phyloP scores from a whole-genome alignment of 2,113 vertebrate species.

The Lates calcarifer region DNA sequence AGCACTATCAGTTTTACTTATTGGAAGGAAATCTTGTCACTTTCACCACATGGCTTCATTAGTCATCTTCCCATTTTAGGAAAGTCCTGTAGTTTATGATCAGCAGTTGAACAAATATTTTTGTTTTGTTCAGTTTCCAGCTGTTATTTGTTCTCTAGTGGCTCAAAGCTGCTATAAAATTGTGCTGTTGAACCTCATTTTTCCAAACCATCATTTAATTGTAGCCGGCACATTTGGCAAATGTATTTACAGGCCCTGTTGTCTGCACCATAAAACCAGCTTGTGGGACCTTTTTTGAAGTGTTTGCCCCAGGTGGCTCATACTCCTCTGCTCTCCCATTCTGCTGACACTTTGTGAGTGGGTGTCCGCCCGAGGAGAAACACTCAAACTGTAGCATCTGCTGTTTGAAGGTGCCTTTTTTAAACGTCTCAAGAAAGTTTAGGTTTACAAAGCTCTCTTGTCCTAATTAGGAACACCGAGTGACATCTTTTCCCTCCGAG shows the following conservation, averaged over 20 bases:
- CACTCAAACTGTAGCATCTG: conserved; percentile 54
- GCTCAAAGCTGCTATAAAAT: conserved; percentile 35
- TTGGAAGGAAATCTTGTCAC: background rate
- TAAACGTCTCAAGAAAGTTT: conserved; percentile 36
- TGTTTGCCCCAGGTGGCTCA: conserved; percentile 58
- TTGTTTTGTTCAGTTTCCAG: background rate
- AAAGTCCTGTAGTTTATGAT: background rate
- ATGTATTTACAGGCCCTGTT: conserved; percentile 22
- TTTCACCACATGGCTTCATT: background rate
- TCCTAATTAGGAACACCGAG: conserved; percentile 61
- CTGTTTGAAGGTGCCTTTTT: conserved; percentile 52
- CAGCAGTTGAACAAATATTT: conserved; percentile 1
- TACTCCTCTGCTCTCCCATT: conserved; percentile 55
- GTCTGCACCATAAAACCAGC: conserved; percentile 37
- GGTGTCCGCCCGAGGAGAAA: conserved; percentile 65
- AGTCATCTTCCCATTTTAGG: background rate
- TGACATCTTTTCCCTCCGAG: conserved; percentile 44
- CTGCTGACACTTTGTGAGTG: conserved; percentile 65
- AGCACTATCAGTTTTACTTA: background rate
- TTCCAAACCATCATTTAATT: conserved; percentile 13
- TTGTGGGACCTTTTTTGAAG: conserved; percentile 56
- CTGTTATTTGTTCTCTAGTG: conserved; percentile 1
- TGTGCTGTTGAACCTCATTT: conserved; percentile 28
- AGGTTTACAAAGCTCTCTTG: conserved; percentile 29
- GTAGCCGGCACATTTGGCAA: conserved; percentile 26